Conservation (phyloP, 2,113 vertebrate species). For the Ceyx margarethae region DNA sequence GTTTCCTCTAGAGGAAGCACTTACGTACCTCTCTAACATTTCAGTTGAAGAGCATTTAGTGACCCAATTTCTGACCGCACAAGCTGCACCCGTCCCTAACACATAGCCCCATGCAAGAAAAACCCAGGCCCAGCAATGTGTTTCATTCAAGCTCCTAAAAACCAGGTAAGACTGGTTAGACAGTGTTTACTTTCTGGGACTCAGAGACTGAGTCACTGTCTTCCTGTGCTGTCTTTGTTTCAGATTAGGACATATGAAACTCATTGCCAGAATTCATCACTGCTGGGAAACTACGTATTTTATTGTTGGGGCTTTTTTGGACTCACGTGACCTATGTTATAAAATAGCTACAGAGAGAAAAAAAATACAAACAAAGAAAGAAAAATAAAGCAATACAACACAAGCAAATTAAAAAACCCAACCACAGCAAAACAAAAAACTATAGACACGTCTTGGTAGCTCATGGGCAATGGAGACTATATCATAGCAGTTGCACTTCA, state of each 20-base stretch:
- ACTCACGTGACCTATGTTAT: not conserved
- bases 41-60: not conserved
- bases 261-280: conserved; percentile 38
- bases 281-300: conserved; percentile 38
- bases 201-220: conserved; percentile 45
- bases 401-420: no score
- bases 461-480: no score
- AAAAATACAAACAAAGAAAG: no score
- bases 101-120: not conserved
- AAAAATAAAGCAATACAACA: not conserved
- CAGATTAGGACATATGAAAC: conserved; percentile 17
- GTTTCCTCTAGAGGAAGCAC: not conserved
- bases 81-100: not conserved
- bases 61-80: not conserved
- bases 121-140: not conserved
- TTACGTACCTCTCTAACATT: not conserved
- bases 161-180: conserved; percentile 38
- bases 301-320: not conserved
- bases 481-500: no score
- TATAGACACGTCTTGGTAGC: no score
- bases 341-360: not conserved
- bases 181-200: conserved; percentile 20
- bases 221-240: conserved; percentile 58
- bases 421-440: no score
- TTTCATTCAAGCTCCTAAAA: not conserved